phyloP scores from a whole-genome alignment of 2,113 vertebrate species.

The Peromyscus leucopus region DNA sequence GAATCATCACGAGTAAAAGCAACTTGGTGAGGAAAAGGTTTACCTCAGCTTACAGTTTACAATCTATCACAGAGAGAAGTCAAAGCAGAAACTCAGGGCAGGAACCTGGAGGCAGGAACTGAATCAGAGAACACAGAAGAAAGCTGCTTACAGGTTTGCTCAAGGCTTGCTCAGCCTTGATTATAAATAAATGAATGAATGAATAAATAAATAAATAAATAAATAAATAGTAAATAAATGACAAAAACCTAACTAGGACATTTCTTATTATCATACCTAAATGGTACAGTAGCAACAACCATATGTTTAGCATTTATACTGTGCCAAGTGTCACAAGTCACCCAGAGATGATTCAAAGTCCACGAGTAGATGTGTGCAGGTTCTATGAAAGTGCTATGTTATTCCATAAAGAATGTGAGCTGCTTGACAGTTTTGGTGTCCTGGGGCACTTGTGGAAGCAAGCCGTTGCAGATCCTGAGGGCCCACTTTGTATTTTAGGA shows the following conservation, averaged over 20 bases:
- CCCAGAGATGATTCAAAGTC: background rate
- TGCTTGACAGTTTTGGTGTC: background rate
- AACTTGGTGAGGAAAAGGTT: background rate
- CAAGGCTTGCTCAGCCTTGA: background rate
- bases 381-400: no score
- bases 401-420: no score
- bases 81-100: background rate
- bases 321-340: background rate
- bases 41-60: background rate
- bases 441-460: no score
- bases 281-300: background rate
- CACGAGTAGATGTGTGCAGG: fast-evolving
- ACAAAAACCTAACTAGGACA: background rate
- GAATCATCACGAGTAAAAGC: background rate
- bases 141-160: background rate
- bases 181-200: no score
- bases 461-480: no score
- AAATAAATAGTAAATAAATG: background rate
- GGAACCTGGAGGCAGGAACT: background rate
- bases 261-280: background rate
- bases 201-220: no score
- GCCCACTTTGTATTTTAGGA: background rate
- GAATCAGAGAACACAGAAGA: background rate
- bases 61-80: background rate
- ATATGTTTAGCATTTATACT: background rate